A percentile compares a stretch with the other conserved stretches of the same genome.
Evolutionary conservation across 2,797 vertebrate genomes (phyloP).

Genomic region (Melanotaenia pygmaea): DNA sequence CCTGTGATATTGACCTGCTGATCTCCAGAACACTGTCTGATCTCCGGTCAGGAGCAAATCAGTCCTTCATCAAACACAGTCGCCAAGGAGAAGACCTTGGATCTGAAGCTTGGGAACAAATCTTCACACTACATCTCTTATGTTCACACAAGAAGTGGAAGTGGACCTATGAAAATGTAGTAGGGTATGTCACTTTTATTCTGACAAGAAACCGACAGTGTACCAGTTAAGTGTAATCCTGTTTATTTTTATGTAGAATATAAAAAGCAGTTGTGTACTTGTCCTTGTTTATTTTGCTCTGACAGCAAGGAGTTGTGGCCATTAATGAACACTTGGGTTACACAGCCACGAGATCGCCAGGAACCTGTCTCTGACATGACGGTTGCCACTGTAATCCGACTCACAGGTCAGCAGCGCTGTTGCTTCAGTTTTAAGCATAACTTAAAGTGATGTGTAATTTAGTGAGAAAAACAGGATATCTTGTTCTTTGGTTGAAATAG

Average conservation of each 20-base stretch:
- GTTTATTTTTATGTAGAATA: background rate
- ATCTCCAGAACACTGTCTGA: conserved; percentile 86
- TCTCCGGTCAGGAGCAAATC: conserved; percentile 82
- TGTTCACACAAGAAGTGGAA: conserved; percentile 90
- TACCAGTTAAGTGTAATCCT: background rate
- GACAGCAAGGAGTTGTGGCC: conserved; percentile 94
- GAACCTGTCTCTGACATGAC: conserved; percentile 82
- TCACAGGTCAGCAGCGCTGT: conserved; percentile 86
- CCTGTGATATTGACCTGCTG: conserved; percentile 84
- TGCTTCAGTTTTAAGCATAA: background rate
- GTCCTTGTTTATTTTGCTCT: conserved; percentile 20
- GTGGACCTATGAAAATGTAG: conserved; percentile 91
- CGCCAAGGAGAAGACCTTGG: conserved; percentile 88
- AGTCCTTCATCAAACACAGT: conserved; percentile 84
- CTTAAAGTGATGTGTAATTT: background rate
- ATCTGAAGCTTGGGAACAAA: conserved; percentile 86
- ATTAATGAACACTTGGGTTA: conserved; percentile 92
- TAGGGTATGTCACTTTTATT: conserved; percentile 78
- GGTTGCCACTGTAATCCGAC: conserved; percentile 87
- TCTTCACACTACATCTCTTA: conserved; percentile 90
- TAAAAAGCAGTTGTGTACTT: background rate
- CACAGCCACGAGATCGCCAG: conserved; percentile 84
- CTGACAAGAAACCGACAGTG: background rate
- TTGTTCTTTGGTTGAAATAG: conserved; percentile 70
- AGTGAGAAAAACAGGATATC: background rate